Conservation (phyloP, 1,140 invertebrate species). For the Sminthurinus signatus region DNA sequence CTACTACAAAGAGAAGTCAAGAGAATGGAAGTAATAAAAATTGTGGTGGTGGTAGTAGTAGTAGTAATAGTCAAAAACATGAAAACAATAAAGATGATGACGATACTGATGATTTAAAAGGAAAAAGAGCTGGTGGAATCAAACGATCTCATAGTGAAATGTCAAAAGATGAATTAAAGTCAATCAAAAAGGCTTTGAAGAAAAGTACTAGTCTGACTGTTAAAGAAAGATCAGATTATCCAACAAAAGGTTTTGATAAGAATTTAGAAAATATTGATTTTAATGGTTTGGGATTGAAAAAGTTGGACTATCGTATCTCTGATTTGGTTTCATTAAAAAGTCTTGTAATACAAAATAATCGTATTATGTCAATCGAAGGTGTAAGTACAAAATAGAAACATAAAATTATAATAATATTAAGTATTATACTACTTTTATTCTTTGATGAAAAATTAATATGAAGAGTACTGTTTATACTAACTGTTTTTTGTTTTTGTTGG, state of each 20-base stretch:
- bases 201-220: background rate
- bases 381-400: background rate
- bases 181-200: background rate
- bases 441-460: background rate
- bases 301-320: background rate
- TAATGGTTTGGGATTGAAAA: background rate
- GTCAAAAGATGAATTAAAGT: constrained; percentile 10
- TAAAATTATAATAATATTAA: background rate
- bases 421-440: background rate
- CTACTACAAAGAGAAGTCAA: background rate
- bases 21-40: background rate
- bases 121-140: background rate
- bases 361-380: background rate
- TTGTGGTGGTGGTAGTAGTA: background rate
- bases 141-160: background rate
- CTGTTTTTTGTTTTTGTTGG: background rate
- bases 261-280: constrained; percentile 5
- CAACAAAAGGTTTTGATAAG: background rate
- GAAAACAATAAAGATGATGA: background rate
- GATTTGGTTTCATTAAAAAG: background rate
- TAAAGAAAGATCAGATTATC: constrained; percentile 1
- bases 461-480: background rate
- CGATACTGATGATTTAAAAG: background rate
- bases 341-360: background rate
- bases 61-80: background rate